Conservation (phyloP, 2,888 invertebrate species). For the Cinara cedri region DNA sequence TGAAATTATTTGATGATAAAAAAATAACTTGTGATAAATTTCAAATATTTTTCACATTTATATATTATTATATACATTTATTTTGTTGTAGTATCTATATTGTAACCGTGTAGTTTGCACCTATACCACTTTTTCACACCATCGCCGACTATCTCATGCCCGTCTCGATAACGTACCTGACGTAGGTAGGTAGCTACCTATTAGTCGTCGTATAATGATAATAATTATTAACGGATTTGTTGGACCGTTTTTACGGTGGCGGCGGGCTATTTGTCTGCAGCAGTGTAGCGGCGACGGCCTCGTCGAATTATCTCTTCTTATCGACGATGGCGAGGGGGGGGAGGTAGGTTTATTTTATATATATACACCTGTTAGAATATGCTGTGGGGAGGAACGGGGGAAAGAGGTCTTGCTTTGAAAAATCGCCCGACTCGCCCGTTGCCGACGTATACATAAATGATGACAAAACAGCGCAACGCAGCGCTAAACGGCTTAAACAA, state of each 20-base stretch:
- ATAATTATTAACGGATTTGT: slow-evolving; percentile 9
- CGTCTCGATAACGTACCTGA: too few relatives aligned
- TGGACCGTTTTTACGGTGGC: slow-evolving; percentile 7
- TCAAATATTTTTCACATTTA: too few relatives aligned
- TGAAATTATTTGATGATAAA: too few relatives aligned
- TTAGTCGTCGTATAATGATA: neutral
- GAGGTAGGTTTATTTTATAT: neutral
- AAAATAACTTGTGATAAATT: too few relatives aligned
- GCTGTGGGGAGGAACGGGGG: neutral
- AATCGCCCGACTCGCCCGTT: slow-evolving; percentile 5
- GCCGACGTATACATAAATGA: slow-evolving; percentile 23
- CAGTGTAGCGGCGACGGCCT: too few relatives aligned
- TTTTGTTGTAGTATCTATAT: too few relatives aligned
- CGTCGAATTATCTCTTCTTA: neutral
- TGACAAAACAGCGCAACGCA: slow-evolving; percentile 32
- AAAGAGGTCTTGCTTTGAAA: neutral
- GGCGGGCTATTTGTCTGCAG: too few relatives aligned
- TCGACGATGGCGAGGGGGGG: neutral
- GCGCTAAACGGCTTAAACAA: slow-evolving; percentile 35
- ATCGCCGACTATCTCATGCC: neutral
- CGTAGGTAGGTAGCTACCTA: too few relatives aligned
- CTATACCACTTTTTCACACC: neutral
- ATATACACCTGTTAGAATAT: neutral
- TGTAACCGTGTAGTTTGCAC: too few relatives aligned
- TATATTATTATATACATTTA: too few relatives aligned